phyloP scores from a whole-genome alignment of 2,888 invertebrate genomes.

The Synergus gifuensis region DNA sequence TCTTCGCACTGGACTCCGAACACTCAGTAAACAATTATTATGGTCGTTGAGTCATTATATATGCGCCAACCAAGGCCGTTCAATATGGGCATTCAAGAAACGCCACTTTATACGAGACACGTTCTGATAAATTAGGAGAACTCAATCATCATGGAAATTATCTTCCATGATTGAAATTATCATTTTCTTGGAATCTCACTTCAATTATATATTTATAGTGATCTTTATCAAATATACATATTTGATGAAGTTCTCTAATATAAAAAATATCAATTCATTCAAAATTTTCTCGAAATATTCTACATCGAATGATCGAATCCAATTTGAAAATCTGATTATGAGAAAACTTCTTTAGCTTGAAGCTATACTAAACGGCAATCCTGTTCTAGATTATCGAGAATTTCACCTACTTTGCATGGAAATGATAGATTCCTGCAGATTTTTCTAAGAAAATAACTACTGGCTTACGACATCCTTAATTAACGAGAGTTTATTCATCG shows the following conservation, averaged over 20 bases:
- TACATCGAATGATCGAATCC: too few species aligned
- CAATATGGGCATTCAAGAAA: neutral
- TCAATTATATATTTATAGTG: neutral
- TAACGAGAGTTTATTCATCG: neutral
- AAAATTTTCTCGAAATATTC: too few species aligned
- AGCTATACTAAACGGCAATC: neutral
- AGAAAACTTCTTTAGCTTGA: neutral
- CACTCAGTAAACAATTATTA: neutral
- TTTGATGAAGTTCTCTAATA: too few species aligned
- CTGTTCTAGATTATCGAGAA: neutral
- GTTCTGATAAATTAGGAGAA: neutral
- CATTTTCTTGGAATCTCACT: neutral
- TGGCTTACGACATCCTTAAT: neutral
- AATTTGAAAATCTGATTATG: neutral
- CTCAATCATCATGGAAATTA: conserved; percentile 6
- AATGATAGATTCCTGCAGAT: neutral
- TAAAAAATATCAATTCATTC: too few species aligned
- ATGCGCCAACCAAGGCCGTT: neutral
- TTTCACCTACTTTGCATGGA: neutral
- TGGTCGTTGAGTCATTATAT: neutral
- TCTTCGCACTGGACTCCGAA: neutral
- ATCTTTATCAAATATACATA: too few species aligned
- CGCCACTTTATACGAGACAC: neutral
- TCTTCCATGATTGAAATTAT: neutral
- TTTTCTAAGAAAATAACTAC: neutral